phyloP scores from a whole-genome alignment of 2,113 vertebrate genomes.

The Corythornis madagascariensis region DNA sequence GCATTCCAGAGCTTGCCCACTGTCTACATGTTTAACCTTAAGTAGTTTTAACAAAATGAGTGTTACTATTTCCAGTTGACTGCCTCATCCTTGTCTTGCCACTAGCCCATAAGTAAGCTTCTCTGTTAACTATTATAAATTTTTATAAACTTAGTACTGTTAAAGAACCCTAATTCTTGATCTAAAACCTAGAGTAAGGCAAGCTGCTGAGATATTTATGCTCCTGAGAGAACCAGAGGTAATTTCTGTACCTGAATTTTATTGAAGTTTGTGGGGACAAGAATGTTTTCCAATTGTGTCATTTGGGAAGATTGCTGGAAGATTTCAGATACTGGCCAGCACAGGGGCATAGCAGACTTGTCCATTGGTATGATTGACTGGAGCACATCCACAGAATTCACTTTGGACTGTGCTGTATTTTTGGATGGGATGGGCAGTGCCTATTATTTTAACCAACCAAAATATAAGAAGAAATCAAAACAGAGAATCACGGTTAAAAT shows the following conservation, averaged over 20 bases:
- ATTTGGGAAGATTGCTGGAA: background rate
- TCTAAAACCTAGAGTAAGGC: background rate
- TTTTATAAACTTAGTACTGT: background rate
- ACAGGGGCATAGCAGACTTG: background rate
- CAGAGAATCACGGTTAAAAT: background rate
- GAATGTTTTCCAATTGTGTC: background rate
- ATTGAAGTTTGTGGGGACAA: background rate
- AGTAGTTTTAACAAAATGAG: background rate
- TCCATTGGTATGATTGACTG: background rate
- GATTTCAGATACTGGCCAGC: background rate
- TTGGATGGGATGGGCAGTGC: background rate
- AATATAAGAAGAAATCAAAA: background rate
- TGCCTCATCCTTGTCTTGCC: background rate
- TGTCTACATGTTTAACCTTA: background rate
- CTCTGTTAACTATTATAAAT: background rate
- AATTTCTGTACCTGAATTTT: background rate
- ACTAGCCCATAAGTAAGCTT: accelerated
- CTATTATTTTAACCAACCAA: background rate
- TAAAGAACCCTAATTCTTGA: background rate
- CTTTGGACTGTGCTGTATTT: background rate
- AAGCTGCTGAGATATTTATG: background rate
- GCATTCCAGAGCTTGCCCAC: background rate
- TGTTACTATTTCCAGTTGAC: background rate
- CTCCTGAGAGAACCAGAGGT: background rate
- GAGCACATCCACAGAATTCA: background rate